These are phyloP conservation scores for Pluvialis apricaria DNA, from an alignment of 2,113 vertebrate species.

Conservation along the genomic window DNA sequence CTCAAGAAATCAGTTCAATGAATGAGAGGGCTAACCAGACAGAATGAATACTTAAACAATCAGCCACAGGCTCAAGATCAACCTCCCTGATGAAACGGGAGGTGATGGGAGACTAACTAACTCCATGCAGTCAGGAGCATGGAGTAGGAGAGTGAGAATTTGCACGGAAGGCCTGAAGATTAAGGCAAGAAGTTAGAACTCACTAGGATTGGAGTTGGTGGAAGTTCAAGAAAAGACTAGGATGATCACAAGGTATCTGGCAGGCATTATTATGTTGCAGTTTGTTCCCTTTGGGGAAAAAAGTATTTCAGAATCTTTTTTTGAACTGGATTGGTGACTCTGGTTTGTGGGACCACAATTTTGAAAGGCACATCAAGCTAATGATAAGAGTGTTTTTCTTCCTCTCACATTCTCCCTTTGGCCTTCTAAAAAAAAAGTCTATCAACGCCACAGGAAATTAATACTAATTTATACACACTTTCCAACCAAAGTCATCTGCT, in stretches of 20 bases:
- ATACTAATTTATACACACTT: not conserved
- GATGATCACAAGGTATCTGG: not conserved
- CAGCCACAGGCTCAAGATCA: not conserved
- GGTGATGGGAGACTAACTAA: not conserved
- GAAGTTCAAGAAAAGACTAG: not conserved
- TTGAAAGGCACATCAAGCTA: not conserved
- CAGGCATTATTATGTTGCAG: not conserved
- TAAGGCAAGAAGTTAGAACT: not conserved
- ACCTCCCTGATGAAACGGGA: not conserved
- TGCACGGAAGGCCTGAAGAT: not conserved
- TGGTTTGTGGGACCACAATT: not conserved
- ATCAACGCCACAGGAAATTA: not conserved
- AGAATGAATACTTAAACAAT: not conserved
- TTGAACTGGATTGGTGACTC: not conserved
- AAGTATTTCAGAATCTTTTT: not conserved
- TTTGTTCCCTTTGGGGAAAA: not conserved
- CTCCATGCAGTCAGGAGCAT: not conserved
- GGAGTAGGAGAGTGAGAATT: not conserved
- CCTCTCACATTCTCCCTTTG: not conserved
- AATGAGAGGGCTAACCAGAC: not conserved
- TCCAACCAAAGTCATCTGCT: not conserved
- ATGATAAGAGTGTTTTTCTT: not conserved
- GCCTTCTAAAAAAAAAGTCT: not conserved
- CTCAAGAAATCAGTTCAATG: not conserved
- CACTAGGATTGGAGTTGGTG: not conserved